A percentile compares a stretch with the other conserved stretches of the same genome.
phyloP scores from a whole-genome alignment of 1,140 invertebrate genomes.

The Apis dorsata region DNA sequence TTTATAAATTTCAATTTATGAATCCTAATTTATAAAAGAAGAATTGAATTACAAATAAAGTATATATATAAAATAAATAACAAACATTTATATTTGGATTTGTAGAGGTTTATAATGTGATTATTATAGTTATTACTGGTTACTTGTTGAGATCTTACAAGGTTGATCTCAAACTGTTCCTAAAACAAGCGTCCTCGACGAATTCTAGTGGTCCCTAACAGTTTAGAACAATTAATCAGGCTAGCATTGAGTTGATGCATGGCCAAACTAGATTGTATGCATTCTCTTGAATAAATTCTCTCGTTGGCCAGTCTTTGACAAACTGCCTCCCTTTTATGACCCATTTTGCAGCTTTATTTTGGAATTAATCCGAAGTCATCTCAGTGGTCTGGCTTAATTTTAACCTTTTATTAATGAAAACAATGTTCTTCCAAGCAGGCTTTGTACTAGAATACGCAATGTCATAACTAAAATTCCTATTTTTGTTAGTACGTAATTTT shows the following conservation, averaged over 20 bases:
- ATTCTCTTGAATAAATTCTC: conserved; percentile 47
- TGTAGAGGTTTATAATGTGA: too few species aligned
- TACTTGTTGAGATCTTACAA: neutral
- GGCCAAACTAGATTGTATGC: conserved; percentile 37
- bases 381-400: conserved; percentile 11
- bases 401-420: conserved; percentile 1
- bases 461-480: neutral
- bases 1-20: too few species aligned
- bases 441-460: neutral
- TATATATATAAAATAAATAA: too few species aligned
- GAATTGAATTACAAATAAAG: too few species aligned
- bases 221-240: conserved; percentile 42
- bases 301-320: neutral
- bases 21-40: too few species aligned
- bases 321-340: neutral
- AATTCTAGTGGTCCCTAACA: neutral
- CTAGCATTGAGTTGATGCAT: conserved; percentile 22
- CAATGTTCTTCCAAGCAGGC: neutral
- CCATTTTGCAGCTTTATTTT: neutral
- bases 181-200: conserved; percentile 19
- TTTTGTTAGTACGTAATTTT: neutral
- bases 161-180: neutral
- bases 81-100: too few species aligned
- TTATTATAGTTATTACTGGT: too few species aligned
- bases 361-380: neutral